Percentiles rank a stretch among this genome's conserved stretches.
Conservation (phyloP, 2,797 vertebrate species). For the Myotis myotis region DNA sequence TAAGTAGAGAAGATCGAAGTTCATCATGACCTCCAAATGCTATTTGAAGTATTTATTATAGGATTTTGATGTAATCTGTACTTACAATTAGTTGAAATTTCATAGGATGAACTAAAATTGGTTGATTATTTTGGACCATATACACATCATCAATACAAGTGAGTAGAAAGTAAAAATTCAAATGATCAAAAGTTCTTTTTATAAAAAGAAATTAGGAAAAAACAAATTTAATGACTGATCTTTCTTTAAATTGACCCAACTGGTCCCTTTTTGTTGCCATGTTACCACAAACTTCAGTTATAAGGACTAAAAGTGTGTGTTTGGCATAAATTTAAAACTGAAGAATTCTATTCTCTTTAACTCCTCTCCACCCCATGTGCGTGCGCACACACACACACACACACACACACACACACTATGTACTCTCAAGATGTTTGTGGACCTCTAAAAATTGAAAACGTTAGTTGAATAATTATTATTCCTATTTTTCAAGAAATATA, state of each 20-base stretch:
- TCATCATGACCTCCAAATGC: neutral
- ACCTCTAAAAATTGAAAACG: neutral
- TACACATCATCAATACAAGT: neutral
- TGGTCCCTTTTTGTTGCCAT: neutral
- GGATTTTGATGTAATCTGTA: neutral
- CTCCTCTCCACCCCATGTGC: neutral
- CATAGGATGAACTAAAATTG: neutral
- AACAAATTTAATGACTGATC: neutral
- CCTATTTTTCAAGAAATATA: neutral
- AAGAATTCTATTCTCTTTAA: neutral
- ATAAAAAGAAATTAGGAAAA: neutral
- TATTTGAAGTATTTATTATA: neutral
- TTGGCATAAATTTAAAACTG: neutral
- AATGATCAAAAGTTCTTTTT: neutral
- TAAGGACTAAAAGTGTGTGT: neutral
- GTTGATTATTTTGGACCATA: neutral
- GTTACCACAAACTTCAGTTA: neutral
- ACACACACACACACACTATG: neutral
- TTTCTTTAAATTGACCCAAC: neutral
- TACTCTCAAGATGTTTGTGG: neutral
- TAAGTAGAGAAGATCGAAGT: neutral
- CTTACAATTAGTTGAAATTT: neutral
- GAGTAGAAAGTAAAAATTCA: neutral
- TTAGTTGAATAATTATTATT: neutral
- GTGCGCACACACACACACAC: neutral